These are phyloP conservation scores for Athene cunicularia DNA, from an alignment of 2,113 vertebrate species.

Conservation along the genomic window DNA sequence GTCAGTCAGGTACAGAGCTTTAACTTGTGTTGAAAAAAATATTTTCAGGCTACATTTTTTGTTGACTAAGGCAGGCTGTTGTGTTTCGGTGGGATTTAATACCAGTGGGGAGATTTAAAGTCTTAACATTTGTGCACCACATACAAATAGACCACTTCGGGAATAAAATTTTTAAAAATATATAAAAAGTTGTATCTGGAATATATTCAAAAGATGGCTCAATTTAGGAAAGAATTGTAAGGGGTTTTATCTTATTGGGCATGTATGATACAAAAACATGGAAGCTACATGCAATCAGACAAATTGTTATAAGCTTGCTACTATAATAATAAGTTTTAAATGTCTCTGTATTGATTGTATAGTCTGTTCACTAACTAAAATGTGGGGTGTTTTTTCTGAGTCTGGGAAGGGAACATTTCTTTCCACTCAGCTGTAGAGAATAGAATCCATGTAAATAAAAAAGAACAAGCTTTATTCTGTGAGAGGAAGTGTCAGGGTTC, in stretches of 20 bases:
- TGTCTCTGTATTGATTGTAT: neutral
- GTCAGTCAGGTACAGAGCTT: neutral
- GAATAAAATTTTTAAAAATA: neutral
- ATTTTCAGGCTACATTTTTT: neutral
- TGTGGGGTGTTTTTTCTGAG: fast-evolving
- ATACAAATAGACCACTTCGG: neutral
- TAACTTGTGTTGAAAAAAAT: neutral
- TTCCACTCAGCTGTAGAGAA: neutral
- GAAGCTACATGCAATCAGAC: neutral
- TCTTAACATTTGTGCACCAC: neutral
- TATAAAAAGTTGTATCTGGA: neutral
- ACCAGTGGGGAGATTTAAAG: neutral
- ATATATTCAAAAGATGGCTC: neutral
- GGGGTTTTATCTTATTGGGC: neutral
- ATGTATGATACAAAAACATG: neutral
- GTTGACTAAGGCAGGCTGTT: neutral
- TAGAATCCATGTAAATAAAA: neutral
- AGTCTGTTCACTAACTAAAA: neutral
- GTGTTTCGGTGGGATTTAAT: neutral
- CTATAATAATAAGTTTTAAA: neutral
- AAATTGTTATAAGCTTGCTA: neutral
- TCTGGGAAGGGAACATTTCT: neutral
- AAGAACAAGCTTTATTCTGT: neutral
- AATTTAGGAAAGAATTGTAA: neutral
- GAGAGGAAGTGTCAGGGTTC: neutral